A percentile compares a stretch with the other conserved stretches of the same genome.
phyloP scores from a whole-genome alignment of 2,888 invertebrate species.

The Spilosoma lubricipeda region DNA sequence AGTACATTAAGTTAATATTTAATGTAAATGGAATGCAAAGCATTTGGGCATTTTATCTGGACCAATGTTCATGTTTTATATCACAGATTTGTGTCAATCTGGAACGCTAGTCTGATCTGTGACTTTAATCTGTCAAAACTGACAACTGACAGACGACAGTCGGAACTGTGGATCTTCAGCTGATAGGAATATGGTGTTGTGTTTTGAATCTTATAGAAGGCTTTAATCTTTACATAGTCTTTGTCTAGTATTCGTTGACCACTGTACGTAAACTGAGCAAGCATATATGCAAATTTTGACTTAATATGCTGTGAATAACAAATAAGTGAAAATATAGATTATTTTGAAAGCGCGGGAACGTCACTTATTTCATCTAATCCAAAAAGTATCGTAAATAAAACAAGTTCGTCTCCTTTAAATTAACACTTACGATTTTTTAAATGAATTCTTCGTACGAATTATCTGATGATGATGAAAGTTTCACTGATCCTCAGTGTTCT shows the following conservation, averaged over 20 bases:
- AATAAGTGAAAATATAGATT: background rate
- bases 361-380: background rate
- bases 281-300: background rate
- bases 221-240: background rate
- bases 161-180: background rate
- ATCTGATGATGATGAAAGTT: constrained; percentile 71
- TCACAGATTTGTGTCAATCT: background rate
- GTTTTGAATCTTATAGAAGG: background rate
- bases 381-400: background rate
- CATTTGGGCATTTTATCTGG: background rate
- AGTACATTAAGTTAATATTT: no score
- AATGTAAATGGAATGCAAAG: background rate
- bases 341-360: constrained; percentile 26
- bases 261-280: background rate
- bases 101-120: background rate
- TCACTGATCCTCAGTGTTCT: constrained; percentile 38
- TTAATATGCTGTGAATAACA: background rate
- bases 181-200: background rate
- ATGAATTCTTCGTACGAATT: constrained; percentile 45
- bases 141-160: background rate
- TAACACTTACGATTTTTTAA: background rate
- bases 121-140: background rate
- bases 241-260: background rate
- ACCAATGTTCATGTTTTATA: background rate
- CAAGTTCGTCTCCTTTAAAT: background rate